Evolutionary conservation across 1,140 invertebrate genomes (phyloP).

Genomic region (Heliothis subflexa): DNA sequence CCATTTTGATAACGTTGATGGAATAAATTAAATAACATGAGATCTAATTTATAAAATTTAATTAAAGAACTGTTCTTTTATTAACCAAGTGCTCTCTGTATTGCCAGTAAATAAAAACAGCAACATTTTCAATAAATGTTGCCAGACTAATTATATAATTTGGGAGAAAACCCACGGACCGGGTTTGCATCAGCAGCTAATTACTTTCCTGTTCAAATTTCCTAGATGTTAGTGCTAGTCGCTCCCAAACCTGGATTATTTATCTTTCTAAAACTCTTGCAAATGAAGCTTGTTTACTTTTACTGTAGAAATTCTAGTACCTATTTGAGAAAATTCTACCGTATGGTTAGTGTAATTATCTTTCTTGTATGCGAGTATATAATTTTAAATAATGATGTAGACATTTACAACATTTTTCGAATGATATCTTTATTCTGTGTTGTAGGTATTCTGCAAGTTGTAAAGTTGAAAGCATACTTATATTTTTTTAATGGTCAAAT

Average conservation of each 20-base stretch:
- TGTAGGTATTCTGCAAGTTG: not conserved
- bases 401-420: constrained; percentile 9
- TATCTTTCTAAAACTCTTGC: not conserved
- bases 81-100: constrained; percentile 11
- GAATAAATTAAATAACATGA: not conserved
- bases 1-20: not conserved
- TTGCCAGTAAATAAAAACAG: constrained; percentile 25
- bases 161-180: constrained; percentile 30
- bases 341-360: not conserved
- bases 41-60: not conserved
- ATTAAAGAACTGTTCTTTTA: not conserved
- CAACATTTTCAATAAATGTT: constrained; percentile 2
- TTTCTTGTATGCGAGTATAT: not conserved
- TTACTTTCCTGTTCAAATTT: constrained; percentile 13
- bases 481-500: too few species aligned
- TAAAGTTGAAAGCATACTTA: too few species aligned
- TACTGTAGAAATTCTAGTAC: too few species aligned
- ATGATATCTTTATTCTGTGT: constrained; percentile 17
- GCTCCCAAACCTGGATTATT: not conserved
- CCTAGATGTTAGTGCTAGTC: not conserved
- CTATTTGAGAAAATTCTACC: too few species aligned
- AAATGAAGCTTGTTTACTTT: too few species aligned
- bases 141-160: constrained; percentile 17
- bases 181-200: constrained; percentile 16
- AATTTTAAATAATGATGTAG: constrained; percentile 23